Evolutionary conservation across 2,888 invertebrate genomes (phyloP).

Genomic region (Rugalucina vietnamica): DNA sequence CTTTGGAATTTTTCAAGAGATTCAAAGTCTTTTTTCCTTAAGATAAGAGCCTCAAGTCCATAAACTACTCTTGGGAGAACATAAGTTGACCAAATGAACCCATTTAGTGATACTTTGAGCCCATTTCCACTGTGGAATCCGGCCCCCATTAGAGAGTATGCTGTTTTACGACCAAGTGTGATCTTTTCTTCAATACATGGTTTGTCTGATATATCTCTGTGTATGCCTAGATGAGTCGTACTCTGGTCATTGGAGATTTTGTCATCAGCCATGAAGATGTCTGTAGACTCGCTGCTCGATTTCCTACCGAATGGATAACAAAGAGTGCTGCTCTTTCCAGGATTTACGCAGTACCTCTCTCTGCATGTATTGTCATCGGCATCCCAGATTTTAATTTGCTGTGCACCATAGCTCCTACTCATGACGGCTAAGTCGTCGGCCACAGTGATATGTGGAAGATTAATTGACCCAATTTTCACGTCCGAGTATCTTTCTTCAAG

Average conservation of each 20-base stretch:
- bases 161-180: not conserved
- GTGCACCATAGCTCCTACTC: too few species aligned
- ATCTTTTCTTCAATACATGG: conserved; percentile 9
- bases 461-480: conserved; percentile 15
- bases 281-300: too few species aligned
- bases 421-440: conserved; percentile 11
- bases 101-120: not conserved
- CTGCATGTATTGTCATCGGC: not conserved
- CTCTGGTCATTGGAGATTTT: too few species aligned
- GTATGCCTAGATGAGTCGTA: too few species aligned
- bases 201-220: too few species aligned
- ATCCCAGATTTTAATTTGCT: not conserved
- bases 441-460: not conserved
- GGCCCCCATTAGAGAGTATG: conserved; percentile 19
- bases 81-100: not conserved
- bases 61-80: conserved; percentile 7
- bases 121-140: conserved; percentile 4
- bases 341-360: conserved; percentile 7
- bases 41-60: conserved; percentile 16
- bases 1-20: not conserved
- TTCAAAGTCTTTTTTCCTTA: not conserved
- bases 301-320: not conserved
- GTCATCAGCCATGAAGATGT: too few species aligned
- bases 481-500: conserved; percentile 11
- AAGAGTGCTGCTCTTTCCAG: not conserved